Evolutionary conservation across 2,888 invertebrate species (phyloP).

Genomic region (Synergus laeviventris): DNA sequence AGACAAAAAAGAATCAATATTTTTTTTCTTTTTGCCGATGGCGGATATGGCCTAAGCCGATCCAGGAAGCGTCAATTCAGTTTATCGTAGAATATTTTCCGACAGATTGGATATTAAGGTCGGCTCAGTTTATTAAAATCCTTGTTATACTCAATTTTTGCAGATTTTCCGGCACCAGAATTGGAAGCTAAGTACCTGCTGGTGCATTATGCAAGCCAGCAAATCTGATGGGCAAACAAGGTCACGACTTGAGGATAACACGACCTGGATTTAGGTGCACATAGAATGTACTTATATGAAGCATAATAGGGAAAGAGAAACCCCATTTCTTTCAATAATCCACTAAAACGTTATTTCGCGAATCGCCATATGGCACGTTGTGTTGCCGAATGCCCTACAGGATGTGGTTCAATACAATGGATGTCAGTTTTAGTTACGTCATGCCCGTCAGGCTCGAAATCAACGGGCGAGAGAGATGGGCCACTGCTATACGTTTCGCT

Average conservation of each 20-base stretch:
- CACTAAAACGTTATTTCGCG: constrained; percentile 55
- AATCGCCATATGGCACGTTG: constrained; percentile 53
- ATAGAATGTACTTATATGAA: background rate
- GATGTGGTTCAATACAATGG: constrained; percentile 64
- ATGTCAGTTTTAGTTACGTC: constrained; percentile 72
- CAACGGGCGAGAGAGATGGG: constrained; percentile 56
- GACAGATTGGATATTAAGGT: constrained; percentile 39
- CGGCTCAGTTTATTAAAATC: constrained; percentile 33
- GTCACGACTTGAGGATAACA: constrained; percentile 36
- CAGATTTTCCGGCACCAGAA: constrained; percentile 22
- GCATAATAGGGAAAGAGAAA: constrained; percentile 17
- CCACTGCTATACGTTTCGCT: constrained; percentile 18
- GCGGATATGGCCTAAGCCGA: background rate
- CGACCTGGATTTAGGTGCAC: constrained; percentile 8
- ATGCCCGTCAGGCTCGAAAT: constrained; percentile 67
- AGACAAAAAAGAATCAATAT: background rate
- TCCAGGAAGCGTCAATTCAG: constrained; percentile 21
- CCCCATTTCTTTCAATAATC: constrained; percentile 58
- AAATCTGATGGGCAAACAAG: constrained; percentile 47
- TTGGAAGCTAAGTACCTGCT: constrained; percentile 7
- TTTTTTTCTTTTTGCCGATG: background rate
- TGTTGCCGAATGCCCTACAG: constrained; percentile 44
- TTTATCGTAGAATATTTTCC: constrained; percentile 36
- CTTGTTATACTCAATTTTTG: constrained; percentile 25
- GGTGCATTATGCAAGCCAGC: constrained; percentile 36